These are phyloP conservation scores for Argyrosomus regius DNA, from an alignment of 2,797 vertebrate genomes.

Conservation along the genomic window DNA sequence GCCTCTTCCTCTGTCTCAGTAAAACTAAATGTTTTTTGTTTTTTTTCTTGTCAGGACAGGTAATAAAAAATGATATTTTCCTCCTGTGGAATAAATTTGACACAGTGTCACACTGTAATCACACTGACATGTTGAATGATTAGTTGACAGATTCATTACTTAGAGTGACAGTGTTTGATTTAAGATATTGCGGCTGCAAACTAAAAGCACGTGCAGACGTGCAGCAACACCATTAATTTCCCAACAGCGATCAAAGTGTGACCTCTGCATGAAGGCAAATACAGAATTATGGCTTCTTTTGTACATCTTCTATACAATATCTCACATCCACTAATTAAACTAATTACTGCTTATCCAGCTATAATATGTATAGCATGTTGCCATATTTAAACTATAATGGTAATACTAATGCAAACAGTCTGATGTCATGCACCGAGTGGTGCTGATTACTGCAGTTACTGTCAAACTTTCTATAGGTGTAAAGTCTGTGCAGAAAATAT, in stretches of 20 bases:
- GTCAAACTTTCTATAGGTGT: not conserved
- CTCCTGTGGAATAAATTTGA: slow-evolving; percentile 46
- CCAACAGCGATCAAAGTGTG: slow-evolving; percentile 58
- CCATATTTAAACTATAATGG: slow-evolving; percentile 17
- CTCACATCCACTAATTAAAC: slow-evolving; percentile 46
- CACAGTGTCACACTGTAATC: slow-evolving; percentile 56
- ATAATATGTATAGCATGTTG: slow-evolving; percentile 13
- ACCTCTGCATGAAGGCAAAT: slow-evolving; percentile 50
- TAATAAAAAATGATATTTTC: slow-evolving; percentile 18
- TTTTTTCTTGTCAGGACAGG: not conserved
- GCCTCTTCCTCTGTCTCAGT: slow-evolving; percentile 36
- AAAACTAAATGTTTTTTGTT: slow-evolving; percentile 15
- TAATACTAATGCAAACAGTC: not conserved
- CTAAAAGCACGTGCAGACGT: slow-evolving; percentile 53
- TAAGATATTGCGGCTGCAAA: slow-evolving; percentile 69
- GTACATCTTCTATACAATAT: slow-evolving; percentile 19
- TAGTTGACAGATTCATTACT: slow-evolving; percentile 80
- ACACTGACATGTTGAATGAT: slow-evolving; percentile 67
- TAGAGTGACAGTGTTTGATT: slow-evolving; percentile 75
- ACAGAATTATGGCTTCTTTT: slow-evolving; percentile 45
- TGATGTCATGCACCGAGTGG: not conserved
- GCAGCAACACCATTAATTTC: slow-evolving; percentile 59
- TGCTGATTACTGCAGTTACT: not conserved
- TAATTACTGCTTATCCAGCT: slow-evolving; percentile 43
- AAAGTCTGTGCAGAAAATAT: not conserved